These are phyloP conservation scores for Cyclina sinensis DNA, from an alignment of 1,140 invertebrate genomes.

Conservation along the genomic window DNA sequence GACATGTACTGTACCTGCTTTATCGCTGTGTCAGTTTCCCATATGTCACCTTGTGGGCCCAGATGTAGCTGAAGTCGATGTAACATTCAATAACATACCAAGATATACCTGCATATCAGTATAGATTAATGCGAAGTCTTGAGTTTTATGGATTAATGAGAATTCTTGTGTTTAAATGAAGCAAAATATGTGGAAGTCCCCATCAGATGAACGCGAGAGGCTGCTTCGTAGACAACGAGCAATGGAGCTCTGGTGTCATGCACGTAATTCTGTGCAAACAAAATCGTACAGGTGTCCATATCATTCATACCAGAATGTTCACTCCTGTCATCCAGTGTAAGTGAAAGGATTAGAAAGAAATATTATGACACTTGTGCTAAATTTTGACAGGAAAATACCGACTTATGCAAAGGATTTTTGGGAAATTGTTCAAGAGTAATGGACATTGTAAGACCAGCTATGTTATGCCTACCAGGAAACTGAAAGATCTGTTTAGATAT, in stretches of 20 bases:
- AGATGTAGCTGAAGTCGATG: neutral
- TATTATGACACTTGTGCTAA: neutral
- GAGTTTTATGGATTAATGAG: slow-evolving; percentile 14
- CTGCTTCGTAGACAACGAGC: slow-evolving; percentile 47
- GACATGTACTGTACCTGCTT: neutral
- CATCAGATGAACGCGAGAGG: slow-evolving; percentile 5
- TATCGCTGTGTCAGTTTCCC: slow-evolving; percentile 9
- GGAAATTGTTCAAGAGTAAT: too few relatives aligned
- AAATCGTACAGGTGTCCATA: slow-evolving; percentile 63
- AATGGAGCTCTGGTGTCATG: slow-evolving; percentile 62
- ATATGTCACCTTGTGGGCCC: slow-evolving; percentile 27
- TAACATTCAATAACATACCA: slow-evolving; percentile 40
- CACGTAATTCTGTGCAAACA: slow-evolving; percentile 49
- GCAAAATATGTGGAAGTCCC: slow-evolving; percentile 44
- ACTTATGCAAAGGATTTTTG: neutral
- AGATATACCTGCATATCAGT: slow-evolving; percentile 5
- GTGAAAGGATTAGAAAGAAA: too few relatives aligned
- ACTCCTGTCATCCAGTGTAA: slow-evolving; percentile 51
- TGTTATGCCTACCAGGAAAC: too few relatives aligned
- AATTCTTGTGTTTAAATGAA: slow-evolving; percentile 2
- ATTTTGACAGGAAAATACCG: neutral
- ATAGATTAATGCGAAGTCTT: too few relatives aligned
- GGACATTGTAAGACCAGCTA: too few relatives aligned
- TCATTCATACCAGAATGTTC: slow-evolving; percentile 63
- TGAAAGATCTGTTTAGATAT: too few relatives aligned